These are phyloP conservation scores for Pheosia gnoma DNA, from an alignment of 2,888 invertebrate species.

Conservation along the genomic window DNA sequence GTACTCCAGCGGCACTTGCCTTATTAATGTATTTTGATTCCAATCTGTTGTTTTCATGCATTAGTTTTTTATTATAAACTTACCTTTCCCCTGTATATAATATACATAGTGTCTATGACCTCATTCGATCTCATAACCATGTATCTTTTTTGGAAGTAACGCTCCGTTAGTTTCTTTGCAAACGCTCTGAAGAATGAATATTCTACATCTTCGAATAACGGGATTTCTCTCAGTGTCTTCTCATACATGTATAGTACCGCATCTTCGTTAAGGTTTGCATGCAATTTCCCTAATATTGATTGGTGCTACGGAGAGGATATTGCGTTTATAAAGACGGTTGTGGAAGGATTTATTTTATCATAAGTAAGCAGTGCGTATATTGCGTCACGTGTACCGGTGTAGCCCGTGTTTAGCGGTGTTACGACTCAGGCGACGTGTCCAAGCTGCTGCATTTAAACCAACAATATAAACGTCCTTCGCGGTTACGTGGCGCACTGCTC, in stretches of 20 bases:
- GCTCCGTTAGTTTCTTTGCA: constrained; percentile 74
- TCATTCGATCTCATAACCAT: constrained; percentile 74
- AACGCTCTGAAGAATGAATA: constrained; percentile 81
- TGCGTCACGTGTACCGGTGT: too few species aligned
- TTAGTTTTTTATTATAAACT: constrained; percentile 14
- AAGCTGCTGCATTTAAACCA: too few species aligned
- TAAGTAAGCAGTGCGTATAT: too few species aligned
- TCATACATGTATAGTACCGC: constrained; percentile 81
- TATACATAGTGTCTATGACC: constrained; percentile 71
- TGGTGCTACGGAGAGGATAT: constrained; percentile 58
- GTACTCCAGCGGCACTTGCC: too few species aligned
- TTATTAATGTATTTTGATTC: too few species aligned
- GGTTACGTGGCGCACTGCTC: too few species aligned
- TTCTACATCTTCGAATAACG: constrained; percentile 80
- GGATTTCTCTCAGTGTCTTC: constrained; percentile 78
- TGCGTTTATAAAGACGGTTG: too few species aligned
- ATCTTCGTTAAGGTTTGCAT: constrained; percentile 82
- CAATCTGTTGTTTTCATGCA: too few species aligned
- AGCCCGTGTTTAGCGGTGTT: not conserved
- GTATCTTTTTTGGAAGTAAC: constrained; percentile 76
- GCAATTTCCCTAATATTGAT: constrained; percentile 75
- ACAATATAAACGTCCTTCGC: too few species aligned
- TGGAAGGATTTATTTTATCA: too few species aligned
- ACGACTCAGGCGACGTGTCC: too few species aligned
- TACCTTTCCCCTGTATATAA: constrained; percentile 79